phyloP scores from a whole-genome alignment of 2,113 vertebrate species.

The Apodemus speciosus region DNA sequence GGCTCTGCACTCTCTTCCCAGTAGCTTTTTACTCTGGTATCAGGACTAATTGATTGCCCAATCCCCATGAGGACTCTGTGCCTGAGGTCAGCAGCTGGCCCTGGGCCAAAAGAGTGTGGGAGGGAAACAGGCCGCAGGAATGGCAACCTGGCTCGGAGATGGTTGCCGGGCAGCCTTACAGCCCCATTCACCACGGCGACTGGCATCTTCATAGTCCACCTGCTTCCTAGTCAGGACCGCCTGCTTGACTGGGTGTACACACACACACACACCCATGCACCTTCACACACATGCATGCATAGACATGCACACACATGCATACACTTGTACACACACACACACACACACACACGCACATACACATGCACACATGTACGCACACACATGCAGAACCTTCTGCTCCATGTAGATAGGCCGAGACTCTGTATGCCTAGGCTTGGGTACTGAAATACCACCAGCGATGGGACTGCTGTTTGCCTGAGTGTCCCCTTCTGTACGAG shows the following conservation, averaged over 20 bases:
- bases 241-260: neutral
- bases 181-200: neutral
- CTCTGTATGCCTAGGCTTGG: rapidly evolving
- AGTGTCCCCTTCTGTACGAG: neutral
- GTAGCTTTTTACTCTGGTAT: neutral
- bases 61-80: neutral
- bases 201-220: neutral
- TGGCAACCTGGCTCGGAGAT: neutral
- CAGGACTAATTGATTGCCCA: neutral
- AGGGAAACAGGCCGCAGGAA: neutral
- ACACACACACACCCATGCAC: no score
- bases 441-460: neutral
- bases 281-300: neutral
- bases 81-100: neutral
- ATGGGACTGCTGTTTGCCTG: neutral
- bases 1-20: neutral
- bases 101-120: neutral
- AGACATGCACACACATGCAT: no score
- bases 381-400: neutral
- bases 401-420: rapidly evolving
- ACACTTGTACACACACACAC: no score
- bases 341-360: neutral
- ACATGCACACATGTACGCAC: neutral
- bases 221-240: no score
- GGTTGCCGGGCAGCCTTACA: neutral